Evolutionary conservation across 2,797 vertebrate species (phyloP).

Genomic region (Apodemus agrarius): DNA sequence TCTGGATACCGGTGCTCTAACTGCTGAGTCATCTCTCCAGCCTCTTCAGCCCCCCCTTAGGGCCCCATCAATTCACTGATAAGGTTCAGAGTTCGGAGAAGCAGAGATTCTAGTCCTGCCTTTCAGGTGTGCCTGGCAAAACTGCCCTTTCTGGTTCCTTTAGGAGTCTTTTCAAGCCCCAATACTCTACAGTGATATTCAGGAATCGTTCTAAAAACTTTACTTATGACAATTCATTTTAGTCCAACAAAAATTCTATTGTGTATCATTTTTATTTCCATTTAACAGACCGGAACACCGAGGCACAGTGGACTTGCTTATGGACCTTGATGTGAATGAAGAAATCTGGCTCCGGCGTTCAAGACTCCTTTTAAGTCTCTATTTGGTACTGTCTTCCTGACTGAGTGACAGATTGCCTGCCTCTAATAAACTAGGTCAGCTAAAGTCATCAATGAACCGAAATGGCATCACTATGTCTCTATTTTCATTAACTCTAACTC

Average conservation of each 20-base stretch:
- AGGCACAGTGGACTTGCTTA: neutral
- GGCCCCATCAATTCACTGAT: neutral
- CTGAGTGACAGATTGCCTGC: neutral
- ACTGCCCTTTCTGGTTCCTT: neutral
- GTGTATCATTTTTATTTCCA: neutral
- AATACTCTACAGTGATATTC: neutral
- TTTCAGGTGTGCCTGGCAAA: neutral
- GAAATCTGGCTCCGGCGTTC: neutral
- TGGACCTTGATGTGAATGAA: neutral
- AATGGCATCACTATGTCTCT: neutral
- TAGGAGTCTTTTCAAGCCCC: neutral
- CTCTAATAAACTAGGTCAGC: constrained; percentile 25
- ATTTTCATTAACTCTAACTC: neutral
- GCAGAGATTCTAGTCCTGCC: neutral
- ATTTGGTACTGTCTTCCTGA: neutral
- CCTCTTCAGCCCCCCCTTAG: neutral
- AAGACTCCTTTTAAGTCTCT: neutral
- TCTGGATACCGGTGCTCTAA: neutral
- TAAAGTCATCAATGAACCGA: neutral
- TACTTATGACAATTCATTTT: neutral
- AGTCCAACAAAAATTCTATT: neutral
- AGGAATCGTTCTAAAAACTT: neutral
- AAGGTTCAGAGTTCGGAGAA: neutral
- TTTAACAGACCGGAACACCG: neutral
- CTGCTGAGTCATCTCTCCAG: neutral